Percentiles rank a stretch among this genome's conserved stretches.
These are phyloP conservation scores for Campylomormyrus tamandua DNA, from an alignment of 2,113 vertebrate species.

Conservation along the genomic window DNA sequence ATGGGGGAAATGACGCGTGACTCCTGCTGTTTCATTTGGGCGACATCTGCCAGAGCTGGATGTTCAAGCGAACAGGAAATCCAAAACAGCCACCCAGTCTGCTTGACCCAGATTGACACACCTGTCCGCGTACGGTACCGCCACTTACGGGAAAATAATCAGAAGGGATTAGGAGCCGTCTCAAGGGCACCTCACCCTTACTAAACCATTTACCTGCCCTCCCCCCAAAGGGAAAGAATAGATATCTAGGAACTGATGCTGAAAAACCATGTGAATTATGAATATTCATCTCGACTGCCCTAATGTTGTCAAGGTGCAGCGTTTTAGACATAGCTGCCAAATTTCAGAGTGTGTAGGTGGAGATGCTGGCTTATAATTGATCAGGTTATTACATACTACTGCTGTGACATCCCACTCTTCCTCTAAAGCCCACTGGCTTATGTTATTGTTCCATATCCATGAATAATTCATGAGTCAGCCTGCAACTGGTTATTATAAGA, in stretches of 20 bases:
- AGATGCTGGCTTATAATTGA: neutral
- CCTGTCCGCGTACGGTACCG: neutral
- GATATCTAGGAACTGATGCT: neutral
- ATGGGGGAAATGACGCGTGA: neutral
- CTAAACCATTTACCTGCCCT: neutral
- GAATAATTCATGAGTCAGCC: conserved; percentile 20
- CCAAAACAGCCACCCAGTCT: neutral
- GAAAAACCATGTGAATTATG: neutral
- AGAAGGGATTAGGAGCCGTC: neutral
- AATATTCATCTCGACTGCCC: neutral
- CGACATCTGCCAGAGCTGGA: neutral
- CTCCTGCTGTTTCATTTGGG: neutral
- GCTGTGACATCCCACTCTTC: neutral
- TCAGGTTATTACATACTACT: neutral
- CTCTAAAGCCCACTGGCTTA: neutral
- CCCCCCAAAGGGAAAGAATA: neutral
- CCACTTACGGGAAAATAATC: neutral
- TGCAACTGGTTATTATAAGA: conserved; percentile 24
- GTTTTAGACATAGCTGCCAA: neutral
- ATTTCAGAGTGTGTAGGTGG: neutral
- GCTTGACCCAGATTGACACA: neutral
- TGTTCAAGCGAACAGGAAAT: neutral
- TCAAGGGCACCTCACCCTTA: neutral
- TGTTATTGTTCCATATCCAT: neutral
- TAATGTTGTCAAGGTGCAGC: neutral